These are phyloP conservation scores for Crotalus horridus DNA, from an alignment of 2,113 vertebrate genomes.

Conservation along the genomic window DNA sequence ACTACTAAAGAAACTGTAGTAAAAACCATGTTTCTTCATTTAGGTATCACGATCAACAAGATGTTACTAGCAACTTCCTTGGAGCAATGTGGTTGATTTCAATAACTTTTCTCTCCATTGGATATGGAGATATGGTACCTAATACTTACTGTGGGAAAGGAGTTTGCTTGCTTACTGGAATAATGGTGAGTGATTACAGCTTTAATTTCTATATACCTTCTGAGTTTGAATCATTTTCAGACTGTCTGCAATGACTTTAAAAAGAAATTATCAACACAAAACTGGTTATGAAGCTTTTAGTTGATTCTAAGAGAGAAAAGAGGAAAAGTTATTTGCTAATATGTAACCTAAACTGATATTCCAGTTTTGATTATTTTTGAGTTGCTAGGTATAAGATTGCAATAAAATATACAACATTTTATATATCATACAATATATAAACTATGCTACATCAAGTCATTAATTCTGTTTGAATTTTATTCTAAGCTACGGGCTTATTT, in stretches of 20 bases:
- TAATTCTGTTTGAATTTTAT: background rate
- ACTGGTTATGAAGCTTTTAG: background rate
- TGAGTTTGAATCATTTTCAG: conserved; percentile 3
- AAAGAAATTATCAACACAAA: background rate
- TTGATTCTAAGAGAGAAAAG: background rate
- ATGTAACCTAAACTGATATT: background rate
- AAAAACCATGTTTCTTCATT: conserved; percentile 50
- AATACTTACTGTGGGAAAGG: conserved; percentile 99
- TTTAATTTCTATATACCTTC: conserved; percentile 9
- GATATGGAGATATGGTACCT: conserved; percentile 98
- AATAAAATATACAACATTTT: background rate
- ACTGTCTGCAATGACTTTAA: background rate
- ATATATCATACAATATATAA: background rate
- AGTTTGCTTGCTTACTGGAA: conserved; percentile 97
- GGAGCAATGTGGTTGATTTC: conserved; percentile 99
- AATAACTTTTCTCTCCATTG: conserved; percentile 98
- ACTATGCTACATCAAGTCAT: background rate
- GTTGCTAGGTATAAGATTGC: background rate
- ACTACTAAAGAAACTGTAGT: background rate
- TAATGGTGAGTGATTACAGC: conserved; percentile 84
- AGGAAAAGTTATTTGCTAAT: background rate
- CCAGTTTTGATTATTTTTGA: background rate
- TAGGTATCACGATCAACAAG: conserved; percentile 96
- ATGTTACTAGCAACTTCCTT: conserved; percentile 98
- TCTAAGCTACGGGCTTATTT: background rate